These are phyloP conservation scores for Morbakka virulenta DNA, from an alignment of 30 jellyfish, hydroid and myxozoan genomes.

Conservation along the genomic window DNA sequence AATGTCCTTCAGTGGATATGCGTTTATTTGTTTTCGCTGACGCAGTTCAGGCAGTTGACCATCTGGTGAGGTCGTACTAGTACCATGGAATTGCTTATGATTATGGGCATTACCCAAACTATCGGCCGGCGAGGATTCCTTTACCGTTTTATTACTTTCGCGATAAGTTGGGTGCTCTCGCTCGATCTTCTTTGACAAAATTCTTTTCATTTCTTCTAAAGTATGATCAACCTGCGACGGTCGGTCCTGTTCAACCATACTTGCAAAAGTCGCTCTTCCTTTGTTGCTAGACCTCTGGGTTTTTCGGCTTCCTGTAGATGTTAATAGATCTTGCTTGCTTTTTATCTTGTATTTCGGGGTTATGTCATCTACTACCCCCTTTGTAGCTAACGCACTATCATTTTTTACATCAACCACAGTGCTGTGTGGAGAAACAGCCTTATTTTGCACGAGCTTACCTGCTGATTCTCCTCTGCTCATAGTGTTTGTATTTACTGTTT, in stretches of 20 bases:
- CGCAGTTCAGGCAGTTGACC: not conserved
- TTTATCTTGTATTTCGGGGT: too few species aligned
- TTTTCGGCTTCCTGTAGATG: not conserved
- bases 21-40: not conserved
- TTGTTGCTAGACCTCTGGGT: not conserved
- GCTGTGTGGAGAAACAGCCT: too few species aligned
- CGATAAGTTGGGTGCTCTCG: not conserved
- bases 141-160: too few species aligned
- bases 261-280: slow-evolving; percentile 21
- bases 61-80: too few species aligned
- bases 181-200: not conserved
- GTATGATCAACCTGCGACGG: slow-evolving; percentile 65
- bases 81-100: too few species aligned
- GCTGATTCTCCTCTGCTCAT: slow-evolving; percentile 3
- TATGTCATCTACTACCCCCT: too few species aligned
- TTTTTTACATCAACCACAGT: too few species aligned
- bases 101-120: too few species aligned
- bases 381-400: too few species aligned
- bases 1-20: not conserved
- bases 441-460: too few species aligned
- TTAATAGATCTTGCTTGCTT: not conserved
- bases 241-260: slow-evolving; percentile 91
- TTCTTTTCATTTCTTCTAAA: not conserved
- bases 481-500: slow-evolving; percentile 33
- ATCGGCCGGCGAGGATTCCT: too few species aligned